Evolutionary conservation across 2,113 vertebrate genomes (phyloP), one percentile per base, ranked within the genome.

Genomic region (Clinocottus analis): DNA sequence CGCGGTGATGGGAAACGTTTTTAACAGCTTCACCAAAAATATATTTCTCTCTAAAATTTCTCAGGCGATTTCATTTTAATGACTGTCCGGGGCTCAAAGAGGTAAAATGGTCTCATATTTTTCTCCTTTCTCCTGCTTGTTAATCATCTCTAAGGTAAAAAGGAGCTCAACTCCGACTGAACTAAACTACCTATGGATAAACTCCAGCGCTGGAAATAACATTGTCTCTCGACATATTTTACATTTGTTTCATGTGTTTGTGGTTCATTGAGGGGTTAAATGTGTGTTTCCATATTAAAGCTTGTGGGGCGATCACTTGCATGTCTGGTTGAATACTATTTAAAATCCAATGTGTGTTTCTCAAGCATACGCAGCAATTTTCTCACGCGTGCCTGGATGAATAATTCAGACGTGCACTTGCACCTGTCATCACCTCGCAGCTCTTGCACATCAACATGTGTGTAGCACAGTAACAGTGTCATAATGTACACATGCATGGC

Each of bases 401-500:
- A 67, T 66, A 1, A 71, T 77, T 59, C 7, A 27, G 43, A 49
- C 9, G 10, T 64, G 3, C 29, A n/a, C 65, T 14, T 41, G 37
- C 23, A 33, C 35, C 33, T 43, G 12, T 63, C 25, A 27, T 72
- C 33, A 29, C 62, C 6, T 29, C 1, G 0, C 61, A 45, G 27
- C 53, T 11, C 13, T 21, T 49, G 64, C 55, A 29, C 17, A 23
- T 53, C 21, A 17, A 39, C 29, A 23, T 31, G 25, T 29, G 33
- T 41, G 41, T 61, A 3, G 37, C 35, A 11, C 27, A 62, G 43
- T 53, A 39, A 69, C 51, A 29, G 11, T 11, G 25, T 61, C 23
- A 11, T 21, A 61, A 73, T 41, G 71, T 55, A 60, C 45, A 19
- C n/a, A 61, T 45, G 27, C 37, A 70, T 59, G 49, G 23, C 45